Evolutionary conservation across 2,888 invertebrate genomes (phyloP).

Genomic region (Norana najaformis): DNA sequence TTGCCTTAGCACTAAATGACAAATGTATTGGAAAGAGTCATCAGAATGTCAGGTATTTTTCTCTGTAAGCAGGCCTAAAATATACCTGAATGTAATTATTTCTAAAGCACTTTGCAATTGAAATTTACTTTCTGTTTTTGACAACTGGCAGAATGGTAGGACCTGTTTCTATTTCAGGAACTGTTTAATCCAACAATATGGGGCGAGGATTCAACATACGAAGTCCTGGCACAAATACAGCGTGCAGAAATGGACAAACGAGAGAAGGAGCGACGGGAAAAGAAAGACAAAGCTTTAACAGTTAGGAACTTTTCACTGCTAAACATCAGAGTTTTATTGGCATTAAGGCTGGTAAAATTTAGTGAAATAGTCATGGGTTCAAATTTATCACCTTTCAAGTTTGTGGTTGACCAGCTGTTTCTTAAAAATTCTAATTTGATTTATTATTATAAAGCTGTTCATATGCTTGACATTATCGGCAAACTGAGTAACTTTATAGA

Average conservation of each 20-base stretch:
- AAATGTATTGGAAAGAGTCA: background rate
- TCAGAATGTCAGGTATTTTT: background rate
- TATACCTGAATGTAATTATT: background rate
- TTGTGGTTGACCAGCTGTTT: no score
- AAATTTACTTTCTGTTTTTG: background rate
- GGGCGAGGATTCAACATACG: conserved; percentile 89
- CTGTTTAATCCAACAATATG: conserved; percentile 90
- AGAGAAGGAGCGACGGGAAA: conserved; percentile 84
- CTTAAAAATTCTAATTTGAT: no score
- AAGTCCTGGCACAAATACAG: conserved; percentile 85
- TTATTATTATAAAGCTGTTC: no score
- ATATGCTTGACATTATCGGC: no score
- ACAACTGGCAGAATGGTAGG: background rate
- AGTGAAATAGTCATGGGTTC: no score
- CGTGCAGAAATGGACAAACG: conserved; percentile 88
- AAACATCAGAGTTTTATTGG: background rate
- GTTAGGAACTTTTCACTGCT: background rate
- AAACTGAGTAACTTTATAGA: no score
- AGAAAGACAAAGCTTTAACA: conserved; percentile 16
- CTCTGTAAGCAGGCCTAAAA: background rate
- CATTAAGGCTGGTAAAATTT: no score
- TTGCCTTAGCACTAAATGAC: background rate
- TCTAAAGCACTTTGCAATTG: background rate
- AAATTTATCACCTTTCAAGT: no score
- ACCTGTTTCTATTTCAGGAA: conserved; percentile 64